Conservation (phyloP, 2,888 invertebrate species). For the Troides aeacus region DNA sequence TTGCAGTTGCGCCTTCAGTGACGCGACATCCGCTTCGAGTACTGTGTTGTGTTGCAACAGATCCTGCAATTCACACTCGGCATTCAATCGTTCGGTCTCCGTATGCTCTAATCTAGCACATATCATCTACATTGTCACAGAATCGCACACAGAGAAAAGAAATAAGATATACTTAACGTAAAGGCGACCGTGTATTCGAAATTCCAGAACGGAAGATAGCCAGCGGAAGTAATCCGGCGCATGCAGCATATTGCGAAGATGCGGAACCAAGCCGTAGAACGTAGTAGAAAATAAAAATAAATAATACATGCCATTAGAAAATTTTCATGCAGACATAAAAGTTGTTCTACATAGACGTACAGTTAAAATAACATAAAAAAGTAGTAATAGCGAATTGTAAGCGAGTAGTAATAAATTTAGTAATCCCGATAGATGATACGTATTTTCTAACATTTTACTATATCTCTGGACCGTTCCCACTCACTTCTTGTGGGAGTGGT, state of each 20-base stretch:
- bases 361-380: constrained; percentile 8
- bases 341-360: constrained; percentile 18
- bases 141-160: constrained; percentile 32
- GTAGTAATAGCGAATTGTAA: constrained; percentile 12
- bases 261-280: constrained; percentile 47
- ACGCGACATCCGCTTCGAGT: constrained; percentile 79
- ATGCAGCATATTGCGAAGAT: constrained; percentile 43
- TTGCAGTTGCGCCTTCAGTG: constrained; percentile 71
- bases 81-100: constrained; percentile 81
- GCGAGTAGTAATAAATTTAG: background rate
- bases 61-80: constrained; percentile 84
- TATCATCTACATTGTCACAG: constrained; percentile 73
- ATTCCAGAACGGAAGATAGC: constrained; percentile 35
- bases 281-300: constrained; percentile 54
- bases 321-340: constrained; percentile 29
- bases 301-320: constrained; percentile 67
- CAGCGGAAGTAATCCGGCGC: constrained; percentile 39
- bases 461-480: too few relatives aligned
- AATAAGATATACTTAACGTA: constrained; percentile 52
- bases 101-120: constrained; percentile 82
- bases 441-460: too few relatives aligned
- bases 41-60: constrained; percentile 84
- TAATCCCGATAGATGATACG: background rate
- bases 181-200: constrained; percentile 36
- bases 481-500: too few relatives aligned